Conservation (phyloP, 2,797 vertebrate genomes). For the Dromococcyx pavoninus region DNA sequence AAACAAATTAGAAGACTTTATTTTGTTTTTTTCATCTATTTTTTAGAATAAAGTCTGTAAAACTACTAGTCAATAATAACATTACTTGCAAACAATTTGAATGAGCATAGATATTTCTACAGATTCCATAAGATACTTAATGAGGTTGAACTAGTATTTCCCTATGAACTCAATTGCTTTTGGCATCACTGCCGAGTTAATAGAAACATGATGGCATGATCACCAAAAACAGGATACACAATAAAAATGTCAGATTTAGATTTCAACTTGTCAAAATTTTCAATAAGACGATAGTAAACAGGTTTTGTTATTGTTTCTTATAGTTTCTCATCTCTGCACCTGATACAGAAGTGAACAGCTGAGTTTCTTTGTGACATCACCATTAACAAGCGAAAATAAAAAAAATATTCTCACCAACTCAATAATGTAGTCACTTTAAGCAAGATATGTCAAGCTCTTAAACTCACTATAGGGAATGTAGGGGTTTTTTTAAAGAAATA, state of each 20-base stretch:
- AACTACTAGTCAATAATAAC: background rate
- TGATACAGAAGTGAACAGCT: background rate
- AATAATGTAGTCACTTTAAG: background rate
- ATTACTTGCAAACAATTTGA: background rate
- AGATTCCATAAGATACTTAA: background rate
- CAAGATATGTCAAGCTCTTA: background rate
- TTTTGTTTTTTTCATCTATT: background rate
- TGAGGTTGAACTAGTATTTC: background rate
- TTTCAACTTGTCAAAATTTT: background rate
- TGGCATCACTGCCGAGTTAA: no score
- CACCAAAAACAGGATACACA: no score
- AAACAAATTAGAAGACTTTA: background rate
- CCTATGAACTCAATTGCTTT: background rate
- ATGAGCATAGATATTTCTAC: background rate
- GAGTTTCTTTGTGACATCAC: background rate
- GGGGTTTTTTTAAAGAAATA: background rate
- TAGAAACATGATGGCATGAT: no score
- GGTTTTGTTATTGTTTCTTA: background rate
- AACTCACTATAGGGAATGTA: background rate
- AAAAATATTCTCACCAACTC: background rate
- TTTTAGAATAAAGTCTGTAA: background rate
- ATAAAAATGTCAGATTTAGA: no score
- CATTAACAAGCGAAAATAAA: background rate
- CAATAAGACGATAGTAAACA: background rate
- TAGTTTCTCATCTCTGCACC: background rate